Evolutionary conservation across 2,113 vertebrate species (phyloP).

Genomic region (Gallinago jamesoni): DNA sequence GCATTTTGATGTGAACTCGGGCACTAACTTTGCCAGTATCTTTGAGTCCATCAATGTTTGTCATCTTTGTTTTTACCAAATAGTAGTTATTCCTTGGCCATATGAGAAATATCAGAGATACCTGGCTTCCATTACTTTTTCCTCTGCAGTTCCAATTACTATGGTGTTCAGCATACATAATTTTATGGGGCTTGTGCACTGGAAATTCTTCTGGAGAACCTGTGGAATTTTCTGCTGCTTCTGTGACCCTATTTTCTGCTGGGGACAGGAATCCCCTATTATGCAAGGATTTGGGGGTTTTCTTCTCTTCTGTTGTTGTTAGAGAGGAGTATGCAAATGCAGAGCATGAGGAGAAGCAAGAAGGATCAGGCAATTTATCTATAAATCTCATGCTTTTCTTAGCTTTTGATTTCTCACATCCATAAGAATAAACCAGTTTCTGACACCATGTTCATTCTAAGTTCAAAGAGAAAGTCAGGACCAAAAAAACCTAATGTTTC

Average conservation of each 20-base stretch:
- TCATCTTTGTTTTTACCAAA: not conserved
- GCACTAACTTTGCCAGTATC: not conserved
- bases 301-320: not conserved
- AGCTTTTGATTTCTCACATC: not conserved
- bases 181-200: not conserved
- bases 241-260: not conserved
- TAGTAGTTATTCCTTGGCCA: not conserved
- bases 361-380: not conserved
- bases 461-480: not conserved
- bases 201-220: not conserved
- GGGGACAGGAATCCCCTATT: not conserved
- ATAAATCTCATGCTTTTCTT: not conserved
- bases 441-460: not conserved
- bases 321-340: not conserved
- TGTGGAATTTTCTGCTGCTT: not conserved
- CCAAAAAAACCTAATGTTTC: not conserved
- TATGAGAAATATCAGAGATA: not conserved
- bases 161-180: not conserved
- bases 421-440: not conserved
- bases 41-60: not conserved
- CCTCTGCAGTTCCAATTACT: not conserved
- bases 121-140: not conserved
- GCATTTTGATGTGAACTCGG: not conserved
- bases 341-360: not conserved
- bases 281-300: not conserved